Base-by-base conservation (phyloP, 2,113 vertebrate species). In the Spea multiplicata region DNA sequence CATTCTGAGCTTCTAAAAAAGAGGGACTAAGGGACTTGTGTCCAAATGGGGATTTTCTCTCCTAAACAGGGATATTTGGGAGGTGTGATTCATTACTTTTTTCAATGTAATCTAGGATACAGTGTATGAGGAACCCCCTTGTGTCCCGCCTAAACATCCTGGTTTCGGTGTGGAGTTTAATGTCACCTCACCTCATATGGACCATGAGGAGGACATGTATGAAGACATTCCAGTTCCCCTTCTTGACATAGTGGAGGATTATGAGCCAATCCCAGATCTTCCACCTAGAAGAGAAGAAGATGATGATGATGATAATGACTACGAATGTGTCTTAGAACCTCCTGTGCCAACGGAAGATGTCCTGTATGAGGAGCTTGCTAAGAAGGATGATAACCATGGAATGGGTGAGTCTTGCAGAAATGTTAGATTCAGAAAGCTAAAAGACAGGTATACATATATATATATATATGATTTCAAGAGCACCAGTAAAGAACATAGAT, bases 181-280 rank as follows among this genome's bases (percentile, higher is more conserved):
- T n/a, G 9, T 64, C 10, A 7, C 44, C 13, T 45, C 52, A 44
- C 44, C 16, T 57, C 62, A 74, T 61, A 61, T 6, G 5, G 13
- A 2, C 16, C 3, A 69, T 73, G 69, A 87, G 64, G 76, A 83
- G n/a, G 69, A 45, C 55, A 79, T 86, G 4, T 69, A 81, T 52
- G 78, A 73, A 17, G 69, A 74, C 2, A 86, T 91, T 10, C 85
- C 91, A 49, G 80, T 84, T 64, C 87, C 90, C 12, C 84, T 79
- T 3, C 86, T 86, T 44, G 84, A 86, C 78, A 64, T 84, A 78
- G 65, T 16, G 0, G 44, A 74, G 62, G 92, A 93, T 5, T 97
- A 96, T 4, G 93, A 96, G 66, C 93, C 93, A 5, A 73, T 95
- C 3, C 84, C 5, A 0, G 83, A 85, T 13, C 48, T 55, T 13